These are phyloP conservation scores for Brachystomella parvula DNA, from an alignment of 1,140 invertebrate genomes.

Conservation along the genomic window DNA sequence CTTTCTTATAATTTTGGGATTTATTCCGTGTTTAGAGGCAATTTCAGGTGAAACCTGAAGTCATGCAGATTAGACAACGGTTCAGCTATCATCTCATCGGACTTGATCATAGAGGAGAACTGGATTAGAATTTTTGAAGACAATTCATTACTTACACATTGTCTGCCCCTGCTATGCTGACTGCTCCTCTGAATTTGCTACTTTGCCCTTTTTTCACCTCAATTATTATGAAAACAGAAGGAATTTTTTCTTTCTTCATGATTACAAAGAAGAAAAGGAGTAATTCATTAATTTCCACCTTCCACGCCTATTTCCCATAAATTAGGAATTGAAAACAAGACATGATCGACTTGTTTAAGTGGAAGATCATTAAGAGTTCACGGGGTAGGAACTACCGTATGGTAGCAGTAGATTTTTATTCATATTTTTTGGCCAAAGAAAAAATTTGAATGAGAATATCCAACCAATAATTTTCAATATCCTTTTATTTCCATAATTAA, in stretches of 20 bases:
- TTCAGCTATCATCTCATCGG: no score
- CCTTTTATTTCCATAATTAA: background rate
- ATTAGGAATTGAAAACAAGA: conserved; percentile 8
- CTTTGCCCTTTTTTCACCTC: background rate
- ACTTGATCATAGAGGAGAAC: no score
- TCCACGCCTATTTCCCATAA: conserved; percentile 8
- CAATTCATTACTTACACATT: background rate
- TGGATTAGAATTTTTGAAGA: background rate
- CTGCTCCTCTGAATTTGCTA: background rate
- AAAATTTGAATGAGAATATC: no score
- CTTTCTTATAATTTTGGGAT: no score
- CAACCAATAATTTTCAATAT: no score
- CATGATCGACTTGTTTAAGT: background rate
- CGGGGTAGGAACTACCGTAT: background rate
- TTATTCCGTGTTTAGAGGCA: no score
- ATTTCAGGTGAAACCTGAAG: no score
- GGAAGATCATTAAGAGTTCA: background rate
- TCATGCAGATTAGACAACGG: no score
- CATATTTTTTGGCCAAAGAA: no score
- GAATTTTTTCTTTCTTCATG: no score
- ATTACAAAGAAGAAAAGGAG: background rate
- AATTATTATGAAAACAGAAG: background rate
- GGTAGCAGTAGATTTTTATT: background rate
- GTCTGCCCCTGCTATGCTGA: background rate
- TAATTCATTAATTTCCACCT: background rate